A percentile compares a stretch with the other conserved stretches of the same genome.
phyloP scores from a whole-genome alignment of 2,113 vertebrate genomes.

The human region DNA sequence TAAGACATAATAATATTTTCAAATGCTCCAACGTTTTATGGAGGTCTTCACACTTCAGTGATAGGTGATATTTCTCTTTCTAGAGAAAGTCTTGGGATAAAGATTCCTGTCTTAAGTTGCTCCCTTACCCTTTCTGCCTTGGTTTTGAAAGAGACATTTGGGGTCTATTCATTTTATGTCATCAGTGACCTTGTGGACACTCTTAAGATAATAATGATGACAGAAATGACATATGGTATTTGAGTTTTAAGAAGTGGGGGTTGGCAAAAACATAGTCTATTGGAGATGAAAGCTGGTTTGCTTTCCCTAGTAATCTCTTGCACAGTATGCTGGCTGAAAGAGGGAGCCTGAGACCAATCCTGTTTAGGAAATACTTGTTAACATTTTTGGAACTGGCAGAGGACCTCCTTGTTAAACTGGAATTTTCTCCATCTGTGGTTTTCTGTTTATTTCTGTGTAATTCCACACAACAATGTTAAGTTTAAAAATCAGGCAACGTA shows the following conservation, averaged over 20 bases:
- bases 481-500: not conserved
- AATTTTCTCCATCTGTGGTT: constrained; percentile 23
- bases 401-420: constrained; percentile 14
- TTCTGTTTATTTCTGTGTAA: constrained; percentile 44
- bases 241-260: not conserved
- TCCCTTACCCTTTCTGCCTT: not conserved
- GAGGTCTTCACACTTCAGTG: not conserved
- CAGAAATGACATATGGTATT: not conserved
- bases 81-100: not conserved
- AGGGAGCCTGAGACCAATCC: not conserved
- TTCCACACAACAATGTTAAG: constrained; percentile 30
- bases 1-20: constrained; percentile 30
- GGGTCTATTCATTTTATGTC: not conserved
- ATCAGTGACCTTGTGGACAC: not conserved
- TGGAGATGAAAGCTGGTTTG: not conserved
- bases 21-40: not conserved
- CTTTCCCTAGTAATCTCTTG: not conserved
- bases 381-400: constrained; percentile 13
- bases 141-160: not conserved
- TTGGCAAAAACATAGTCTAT: not conserved
- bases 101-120: not conserved
- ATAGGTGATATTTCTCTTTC: not conserved
- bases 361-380: constrained; percentile 11
- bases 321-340: not conserved
- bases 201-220: not conserved